Evolutionary conservation across 2,888 invertebrate genomes (phyloP).

Genomic region (Perizoma flavofasciatum): DNA sequence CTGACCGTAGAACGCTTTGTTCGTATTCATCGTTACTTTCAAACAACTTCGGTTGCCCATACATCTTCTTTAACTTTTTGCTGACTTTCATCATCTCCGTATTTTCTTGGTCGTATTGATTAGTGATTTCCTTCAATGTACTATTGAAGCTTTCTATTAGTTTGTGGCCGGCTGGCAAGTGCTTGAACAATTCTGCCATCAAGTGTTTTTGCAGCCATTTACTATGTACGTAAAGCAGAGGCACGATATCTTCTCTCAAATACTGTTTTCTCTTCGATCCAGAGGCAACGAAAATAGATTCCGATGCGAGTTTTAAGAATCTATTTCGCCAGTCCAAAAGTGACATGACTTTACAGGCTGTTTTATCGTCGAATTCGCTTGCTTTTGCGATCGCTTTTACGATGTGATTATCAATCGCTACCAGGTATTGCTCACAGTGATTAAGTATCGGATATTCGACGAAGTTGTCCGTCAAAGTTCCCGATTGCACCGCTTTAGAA

Average conservation of each 20-base stretch:
- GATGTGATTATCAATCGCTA: constrained; percentile 73
- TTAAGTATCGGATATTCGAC: constrained; percentile 81
- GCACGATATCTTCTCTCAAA: constrained; percentile 80
- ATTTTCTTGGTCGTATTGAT: constrained; percentile 51
- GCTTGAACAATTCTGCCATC: constrained; percentile 59
- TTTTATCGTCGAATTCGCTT: constrained; percentile 58
- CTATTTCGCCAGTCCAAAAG: constrained; percentile 82
- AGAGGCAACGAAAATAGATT: constrained; percentile 57
- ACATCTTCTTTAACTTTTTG: constrained; percentile 68
- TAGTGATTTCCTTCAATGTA: constrained; percentile 42
- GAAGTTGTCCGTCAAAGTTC: constrained; percentile 74
- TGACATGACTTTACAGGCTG: constrained; percentile 70
- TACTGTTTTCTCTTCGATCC: constrained; percentile 60
- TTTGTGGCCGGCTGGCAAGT: constrained; percentile 43
- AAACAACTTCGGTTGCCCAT: constrained; percentile 69
- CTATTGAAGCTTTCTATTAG: constrained; percentile 44
- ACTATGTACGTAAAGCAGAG: constrained; percentile 87
- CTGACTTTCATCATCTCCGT: constrained; percentile 58
- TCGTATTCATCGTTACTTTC: constrained; percentile 57
- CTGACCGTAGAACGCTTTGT: constrained; percentile 46
- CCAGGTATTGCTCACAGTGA: constrained; percentile 76
- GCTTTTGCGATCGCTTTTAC: constrained; percentile 55
- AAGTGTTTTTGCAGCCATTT: constrained; percentile 89
- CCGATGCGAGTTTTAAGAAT: constrained; percentile 68
- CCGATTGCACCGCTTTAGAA: constrained; percentile 71